Evolutionary conservation across 1,140 invertebrate genomes (phyloP), one percentile per base, ranked within the genome.

Genomic region (Zaprionus africanus): DNA sequence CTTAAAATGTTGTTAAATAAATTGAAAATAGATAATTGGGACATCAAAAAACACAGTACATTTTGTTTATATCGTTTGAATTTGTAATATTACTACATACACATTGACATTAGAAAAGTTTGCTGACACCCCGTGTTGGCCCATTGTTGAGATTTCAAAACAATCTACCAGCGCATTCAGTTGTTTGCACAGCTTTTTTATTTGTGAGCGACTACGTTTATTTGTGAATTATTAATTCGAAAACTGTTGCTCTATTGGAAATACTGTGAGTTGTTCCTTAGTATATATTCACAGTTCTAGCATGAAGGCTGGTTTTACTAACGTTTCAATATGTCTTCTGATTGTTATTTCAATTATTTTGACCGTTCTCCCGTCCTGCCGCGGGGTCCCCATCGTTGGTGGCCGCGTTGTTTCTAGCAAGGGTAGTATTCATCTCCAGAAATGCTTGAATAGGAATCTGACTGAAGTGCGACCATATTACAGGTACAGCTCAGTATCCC

Each of bases 61-160:
- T 22, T 22, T n/a, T 49, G 5, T 22, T 49, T 49, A 22, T 13
- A 28, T 65, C 5, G 17, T 56, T 22, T 49, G 17, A 15, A 28
- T 22, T 24, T 36, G 5, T 38, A 5, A 1, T 24, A 7, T 5
- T 38, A 43, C 2, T 6, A 17, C 24, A 26, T 5, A 13, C 1
- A 24, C 26, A 12, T 63, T 63, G 15, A 4, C 34, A 26, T 53
- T 24, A 17, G 49, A 17, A 56, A 63, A 69, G 72, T 53, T 73
- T 70, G 64, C 41, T 86, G 68, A 82, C 62, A 70, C 66, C 65
- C 43, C 36, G 51, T 24, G 34, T 24, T 57, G 38, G 31, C 57
- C 26, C 54, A 58, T 41, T 66, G 84, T 81, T 77, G 76, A 90
- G 85, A 90, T 90, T 90, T 90, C 71, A 90, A 90, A 82, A 87